Evolutionary conservation across 2,888 invertebrate genomes (phyloP), one percentile per base, ranked within the genome.

Genomic region (Temnothorax ravouxi): DNA sequence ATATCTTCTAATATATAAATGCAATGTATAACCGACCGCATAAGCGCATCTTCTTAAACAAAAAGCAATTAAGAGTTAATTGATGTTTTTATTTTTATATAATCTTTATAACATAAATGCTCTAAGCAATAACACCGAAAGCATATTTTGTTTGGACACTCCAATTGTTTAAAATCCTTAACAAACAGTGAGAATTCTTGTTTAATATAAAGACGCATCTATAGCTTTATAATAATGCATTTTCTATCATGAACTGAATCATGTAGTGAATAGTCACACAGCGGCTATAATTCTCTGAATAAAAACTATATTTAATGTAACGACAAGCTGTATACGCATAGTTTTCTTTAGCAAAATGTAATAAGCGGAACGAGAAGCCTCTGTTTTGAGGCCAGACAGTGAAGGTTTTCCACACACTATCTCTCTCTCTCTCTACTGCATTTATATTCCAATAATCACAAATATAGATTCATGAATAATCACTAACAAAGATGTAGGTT

Each of bases 401-500:
- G 67, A 67, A 77, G 77, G 67, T 54, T 56, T 29, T 29, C 67
- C 29, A 59, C 54, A 77, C 41, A 77, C 67, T 44, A 44, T 54
- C 62, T 21, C 62, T 21, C 41, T 66, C 67, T 44, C 29, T 54
- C 62, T 21, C 62, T 21, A 21, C 15, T 4, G 44, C 54, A 67
- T 77, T 76, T 76, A 76, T 52, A 52, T 64, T 77, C 54, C 21
- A 44, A 61, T 61, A 47, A 44, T 44, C 29, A 67, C 29, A 66
- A 77, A 77, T 67, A 54, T 56, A 41, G 67, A 56, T 44, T 77
- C 67, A 67, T 77, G 44, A 77, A 79, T 79, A 79, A 79, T 79
- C 18, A 47, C 47, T 11, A 69, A 50, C 44, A n/a, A 21, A 59
- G 69, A 69, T 66, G 34, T 56, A 13, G 34, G 79, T 69, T 67